Conservation (phyloP, 2,888 invertebrate species). For the Diarsia mendica region DNA sequence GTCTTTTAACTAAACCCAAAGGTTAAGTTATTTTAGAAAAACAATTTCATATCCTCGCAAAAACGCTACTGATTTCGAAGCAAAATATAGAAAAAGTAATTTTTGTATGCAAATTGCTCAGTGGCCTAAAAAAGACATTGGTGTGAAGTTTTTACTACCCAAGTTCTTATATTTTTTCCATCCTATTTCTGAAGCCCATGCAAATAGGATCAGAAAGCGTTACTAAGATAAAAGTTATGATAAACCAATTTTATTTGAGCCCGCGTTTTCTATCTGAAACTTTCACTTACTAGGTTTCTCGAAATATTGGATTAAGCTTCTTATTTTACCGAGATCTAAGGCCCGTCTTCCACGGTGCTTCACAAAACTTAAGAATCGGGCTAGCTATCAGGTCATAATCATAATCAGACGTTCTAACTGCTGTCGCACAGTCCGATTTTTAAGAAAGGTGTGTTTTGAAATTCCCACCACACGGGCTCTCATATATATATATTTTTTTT, state of each 20-base stretch:
- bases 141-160: slow-evolving; percentile 24
- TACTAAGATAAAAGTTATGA: slow-evolving; percentile 6
- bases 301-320: slow-evolving; percentile 7
- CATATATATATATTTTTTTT: too few species aligned
- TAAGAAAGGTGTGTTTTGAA: neutral
- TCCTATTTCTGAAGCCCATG: slow-evolving; percentile 17
- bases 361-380: neutral
- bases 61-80: slow-evolving; percentile 10
- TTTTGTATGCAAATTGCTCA: slow-evolving; percentile 47
- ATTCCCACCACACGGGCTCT: neutral
- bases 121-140: slow-evolving; percentile 17
- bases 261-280: neutral
- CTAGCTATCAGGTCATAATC: neutral
- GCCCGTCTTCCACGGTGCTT: neutral
- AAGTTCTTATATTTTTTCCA: slow-evolving; percentile 29
- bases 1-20: neutral
- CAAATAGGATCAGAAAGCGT: slow-evolving; percentile 19
- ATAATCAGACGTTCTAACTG: neutral
- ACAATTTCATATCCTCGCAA: neutral
- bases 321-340: neutral
- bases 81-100: slow-evolving; percentile 16
- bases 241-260: slow-evolving; percentile 26
- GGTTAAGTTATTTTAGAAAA: neutral
- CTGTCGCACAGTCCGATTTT: neutral
- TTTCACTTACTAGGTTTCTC: neutral